Conservation (phyloP, 2,113 vertebrate species). For the Cephalopterus ornatus region DNA sequence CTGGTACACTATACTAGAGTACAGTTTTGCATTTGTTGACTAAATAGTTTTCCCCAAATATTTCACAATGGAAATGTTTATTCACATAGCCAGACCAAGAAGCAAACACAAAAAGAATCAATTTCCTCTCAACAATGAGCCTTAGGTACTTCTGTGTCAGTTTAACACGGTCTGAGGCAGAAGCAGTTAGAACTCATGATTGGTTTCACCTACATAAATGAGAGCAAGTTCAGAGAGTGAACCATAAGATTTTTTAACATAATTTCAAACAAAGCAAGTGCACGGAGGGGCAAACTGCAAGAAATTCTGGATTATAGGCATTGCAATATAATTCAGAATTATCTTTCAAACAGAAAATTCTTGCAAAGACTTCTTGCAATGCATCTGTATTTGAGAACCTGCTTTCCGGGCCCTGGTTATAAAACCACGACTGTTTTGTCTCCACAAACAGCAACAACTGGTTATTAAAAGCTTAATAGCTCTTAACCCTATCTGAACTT, state of each 20-base stretch:
- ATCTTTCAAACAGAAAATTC: not conserved
- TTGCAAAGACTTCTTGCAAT: not conserved
- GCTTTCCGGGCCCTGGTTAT: not conserved
- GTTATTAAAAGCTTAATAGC: accelerated
- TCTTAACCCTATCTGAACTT: not conserved
- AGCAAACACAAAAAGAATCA: not conserved
- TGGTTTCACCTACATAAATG: accelerated
- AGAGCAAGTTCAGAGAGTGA: not conserved
- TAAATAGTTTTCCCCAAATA: not conserved
- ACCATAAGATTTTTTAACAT: accelerated
- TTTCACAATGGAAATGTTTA: not conserved
- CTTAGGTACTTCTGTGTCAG: not conserved
- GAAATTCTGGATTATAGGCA: not conserved
- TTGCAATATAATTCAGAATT: not conserved
- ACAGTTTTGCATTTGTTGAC: not conserved
- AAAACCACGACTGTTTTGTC: not conserved
- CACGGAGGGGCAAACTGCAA: not conserved
- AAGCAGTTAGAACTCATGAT: not conserved
- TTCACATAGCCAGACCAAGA: not conserved
- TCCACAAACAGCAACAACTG: not conserved
- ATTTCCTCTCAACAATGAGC: accelerated
- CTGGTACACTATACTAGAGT: not conserved
- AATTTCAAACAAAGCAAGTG: not conserved
- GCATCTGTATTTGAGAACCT: accelerated
- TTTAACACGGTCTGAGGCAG: not conserved